Conservation (phyloP, 2,797 vertebrate genomes). For the Myioborus miniatus region DNA sequence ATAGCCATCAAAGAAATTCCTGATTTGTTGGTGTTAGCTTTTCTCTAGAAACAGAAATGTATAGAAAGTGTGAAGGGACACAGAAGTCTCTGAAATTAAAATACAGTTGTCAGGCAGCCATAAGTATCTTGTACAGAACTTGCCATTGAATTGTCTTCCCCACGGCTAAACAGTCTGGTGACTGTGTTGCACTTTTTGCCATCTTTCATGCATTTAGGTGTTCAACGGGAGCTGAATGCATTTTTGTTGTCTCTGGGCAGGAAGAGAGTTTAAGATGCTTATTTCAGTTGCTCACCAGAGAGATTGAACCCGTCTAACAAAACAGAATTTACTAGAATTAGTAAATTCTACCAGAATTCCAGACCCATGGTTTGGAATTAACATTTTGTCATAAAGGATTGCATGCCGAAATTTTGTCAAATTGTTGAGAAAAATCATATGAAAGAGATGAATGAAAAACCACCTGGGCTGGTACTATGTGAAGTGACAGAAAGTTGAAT, state of each 20-base stretch:
- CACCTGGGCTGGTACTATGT: background rate
- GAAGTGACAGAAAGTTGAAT: background rate
- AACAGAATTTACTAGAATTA: background rate
- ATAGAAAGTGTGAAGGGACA: background rate
- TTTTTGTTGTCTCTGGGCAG: background rate
- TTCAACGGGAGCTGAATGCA: background rate
- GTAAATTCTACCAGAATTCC: too few species aligned
- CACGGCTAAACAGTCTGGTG: background rate
- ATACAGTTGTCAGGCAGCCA: fast-evolving
- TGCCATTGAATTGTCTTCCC: background rate
- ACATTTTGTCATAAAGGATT: background rate
- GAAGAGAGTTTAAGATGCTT: background rate
- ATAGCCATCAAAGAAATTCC: background rate
- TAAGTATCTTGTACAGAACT: background rate
- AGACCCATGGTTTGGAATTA: background rate
- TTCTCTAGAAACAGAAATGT: background rate
- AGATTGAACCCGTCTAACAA: background rate
- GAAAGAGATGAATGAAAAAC: background rate
- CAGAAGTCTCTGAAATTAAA: background rate
- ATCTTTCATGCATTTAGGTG: background rate
- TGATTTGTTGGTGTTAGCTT: background rate
- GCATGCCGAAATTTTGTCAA: background rate
- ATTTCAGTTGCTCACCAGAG: background rate
- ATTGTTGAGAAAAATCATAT: background rate
- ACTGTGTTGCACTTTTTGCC: background rate